Evolutionary conservation across 2,888 invertebrate genomes (phyloP), one percentile per base, ranked within the genome.

Genomic region (Coelopa pilipes): DNA sequence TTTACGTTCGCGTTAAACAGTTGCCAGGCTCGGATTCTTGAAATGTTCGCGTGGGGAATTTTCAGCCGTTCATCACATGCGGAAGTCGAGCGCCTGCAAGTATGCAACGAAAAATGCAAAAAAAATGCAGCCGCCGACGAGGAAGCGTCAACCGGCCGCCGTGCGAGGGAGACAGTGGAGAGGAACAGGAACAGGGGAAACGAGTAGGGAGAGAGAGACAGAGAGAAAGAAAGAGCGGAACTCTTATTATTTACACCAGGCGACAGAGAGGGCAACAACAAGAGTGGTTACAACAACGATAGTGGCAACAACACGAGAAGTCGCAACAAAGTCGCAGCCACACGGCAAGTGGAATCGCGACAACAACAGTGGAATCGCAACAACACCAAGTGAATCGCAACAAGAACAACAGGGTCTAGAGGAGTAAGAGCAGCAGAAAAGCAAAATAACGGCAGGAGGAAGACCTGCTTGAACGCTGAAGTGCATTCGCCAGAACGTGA

Each of bases 151-250:
- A n/a, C n/a, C n/a, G n/a, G n/a, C 34, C 4, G 7, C 7, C 7
- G 34, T 4, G 34, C 7, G 34, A 34, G 34, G 34, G 34, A 34
- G 34, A 34, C 34, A 7, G 34, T 4, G 34, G 7, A 34, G 47
- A 34, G 46, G 12, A 47, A 34, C 34, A 67, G 21, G 24, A 53
- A 55, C 10, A 21, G 15, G 21, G 15, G 7, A 17, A 45, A 17
- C n/a, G n/a, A 49, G n/a, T 19, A 12, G 46, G 21, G 34, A 46
- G n/a, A 59, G 12, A 60, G 15, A 45, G 47, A 74, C 78, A 78
- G 79, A 80, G 79, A 79, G 78, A 78, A 80, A 80, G 79, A 82
- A 80, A 79, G 77, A 78, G 78, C 65, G 75, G 59, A 60, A 72
- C 76, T 73, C 70, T 77, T 77, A 57, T 17, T 57, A 47, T 69